A percentile compares a stretch with the other conserved stretches of the same genome.
Evolutionary conservation across 2,797 vertebrate genomes (phyloP).

Genomic region (Paguma larvata): DNA sequence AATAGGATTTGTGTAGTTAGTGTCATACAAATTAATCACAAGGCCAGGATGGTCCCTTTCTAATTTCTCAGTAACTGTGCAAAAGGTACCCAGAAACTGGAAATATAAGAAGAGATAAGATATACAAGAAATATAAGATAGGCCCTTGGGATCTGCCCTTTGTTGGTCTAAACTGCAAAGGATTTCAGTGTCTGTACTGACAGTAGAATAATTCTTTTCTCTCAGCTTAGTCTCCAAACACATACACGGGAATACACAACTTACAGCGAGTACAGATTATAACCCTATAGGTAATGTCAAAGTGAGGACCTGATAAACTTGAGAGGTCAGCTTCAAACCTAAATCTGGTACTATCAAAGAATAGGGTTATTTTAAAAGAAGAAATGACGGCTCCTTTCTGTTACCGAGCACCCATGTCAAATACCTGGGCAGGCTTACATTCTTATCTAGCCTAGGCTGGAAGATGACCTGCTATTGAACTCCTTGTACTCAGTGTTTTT

Average conservation of each 20-base stretch:
- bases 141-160: background rate
- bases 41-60: background rate
- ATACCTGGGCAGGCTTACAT: background rate
- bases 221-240: background rate
- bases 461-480: constrained; percentile 74
- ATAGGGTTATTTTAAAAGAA: background rate
- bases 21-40: background rate
- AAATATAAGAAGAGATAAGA: background rate
- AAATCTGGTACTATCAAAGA: constrained; percentile 18
- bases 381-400: background rate
- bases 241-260: background rate
- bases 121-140: background rate
- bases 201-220: background rate
- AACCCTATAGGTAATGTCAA: background rate
- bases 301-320: background rate
- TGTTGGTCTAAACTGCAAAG: background rate
- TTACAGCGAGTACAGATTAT: background rate
- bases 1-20: background rate
- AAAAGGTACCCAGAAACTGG: background rate
- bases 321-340: background rate
- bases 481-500: constrained; percentile 16
- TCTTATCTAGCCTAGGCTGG: constrained; percentile 44
- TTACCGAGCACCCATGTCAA: background rate
- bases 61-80: background rate
- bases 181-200: background rate